These are phyloP conservation scores for Zaprionus obscuricornis DNA, from an alignment of 2,888 invertebrate species.

Conservation along the genomic window DNA sequence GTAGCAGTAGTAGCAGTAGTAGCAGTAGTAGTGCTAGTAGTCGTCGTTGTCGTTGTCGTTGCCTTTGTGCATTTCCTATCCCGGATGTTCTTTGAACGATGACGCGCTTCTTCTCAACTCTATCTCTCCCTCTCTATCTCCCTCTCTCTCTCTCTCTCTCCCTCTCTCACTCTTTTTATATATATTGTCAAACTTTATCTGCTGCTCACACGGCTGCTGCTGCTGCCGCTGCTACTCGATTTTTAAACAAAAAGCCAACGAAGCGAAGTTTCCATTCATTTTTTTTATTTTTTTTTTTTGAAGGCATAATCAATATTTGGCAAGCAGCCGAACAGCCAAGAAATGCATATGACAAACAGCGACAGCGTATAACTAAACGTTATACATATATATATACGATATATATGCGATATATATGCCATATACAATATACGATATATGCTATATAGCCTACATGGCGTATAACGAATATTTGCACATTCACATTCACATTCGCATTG, in stretches of 20 bases:
- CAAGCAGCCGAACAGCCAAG: constrained; percentile 70
- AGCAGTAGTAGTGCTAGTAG: too few species aligned
- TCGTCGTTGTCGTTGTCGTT: constrained; percentile 3
- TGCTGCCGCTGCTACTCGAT: background rate
- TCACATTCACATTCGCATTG: constrained; percentile 22
- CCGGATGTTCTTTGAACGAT: constrained; percentile 65
- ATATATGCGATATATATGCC: constrained; percentile 21
- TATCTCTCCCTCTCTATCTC: background rate
- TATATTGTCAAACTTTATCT: constrained; percentile 2
- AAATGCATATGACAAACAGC: constrained; percentile 72
- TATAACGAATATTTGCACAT: background rate
- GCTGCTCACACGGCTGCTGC: background rate
- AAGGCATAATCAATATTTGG: constrained; percentile 74
- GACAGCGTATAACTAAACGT: constrained; percentile 59
- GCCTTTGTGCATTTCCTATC: constrained; percentile 53
- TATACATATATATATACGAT: constrained; percentile 33
- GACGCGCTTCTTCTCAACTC: constrained; percentile 50
- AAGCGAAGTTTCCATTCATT: constrained; percentile 74
- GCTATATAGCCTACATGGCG: constrained; percentile 8
- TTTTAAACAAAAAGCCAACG: constrained; percentile 44
- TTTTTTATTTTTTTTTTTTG: too few species aligned
- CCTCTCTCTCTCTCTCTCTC: background rate
- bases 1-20: too few species aligned
- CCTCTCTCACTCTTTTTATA: background rate
- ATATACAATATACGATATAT: constrained; percentile 4